Percentiles rank a stretch among this genome's conserved stretches.
Evolutionary conservation across 35 echinoderm and acorn worm species (phyloP).

Genomic region (Patiria miniata): DNA sequence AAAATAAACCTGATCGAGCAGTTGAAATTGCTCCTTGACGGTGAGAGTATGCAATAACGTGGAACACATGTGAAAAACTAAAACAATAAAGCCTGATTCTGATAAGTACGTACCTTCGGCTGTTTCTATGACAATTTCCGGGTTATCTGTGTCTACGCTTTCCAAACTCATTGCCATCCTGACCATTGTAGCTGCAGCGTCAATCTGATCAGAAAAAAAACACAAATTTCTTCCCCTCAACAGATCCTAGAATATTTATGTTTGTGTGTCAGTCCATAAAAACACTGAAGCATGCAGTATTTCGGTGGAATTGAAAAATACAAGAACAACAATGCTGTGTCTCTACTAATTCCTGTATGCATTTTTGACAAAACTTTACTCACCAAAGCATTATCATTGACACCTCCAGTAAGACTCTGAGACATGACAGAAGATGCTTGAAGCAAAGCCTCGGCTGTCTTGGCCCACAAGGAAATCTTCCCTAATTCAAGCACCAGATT

Average conservation of each 20-base stretch:
- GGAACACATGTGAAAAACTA: neutral
- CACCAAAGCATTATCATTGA: constrained; percentile 28
- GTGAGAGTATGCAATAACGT: neutral
- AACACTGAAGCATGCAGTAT: too few species aligned
- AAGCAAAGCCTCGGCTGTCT: neutral
- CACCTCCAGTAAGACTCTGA: neutral
- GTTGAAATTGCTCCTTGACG: too few species aligned
- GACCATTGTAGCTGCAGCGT: constrained; percentile 6
- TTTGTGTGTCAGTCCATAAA: too few species aligned
- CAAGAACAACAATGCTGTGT: too few species aligned
- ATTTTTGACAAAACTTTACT: neutral
- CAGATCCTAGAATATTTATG: too few species aligned
- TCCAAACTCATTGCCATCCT: constrained; percentile 11
- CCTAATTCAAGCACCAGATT: neutral
- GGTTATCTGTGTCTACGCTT: neutral
- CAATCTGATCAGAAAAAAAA: neutral
- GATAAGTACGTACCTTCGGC: neutral
- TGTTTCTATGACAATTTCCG: neutral
- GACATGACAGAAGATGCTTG: neutral
- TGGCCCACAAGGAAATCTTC: constrained; percentile 13
- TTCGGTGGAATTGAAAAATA: too few species aligned
- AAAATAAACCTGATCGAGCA: too few species aligned
- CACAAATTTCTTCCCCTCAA: too few species aligned
- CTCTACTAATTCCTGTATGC: too few species aligned
- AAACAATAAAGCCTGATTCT: neutral